Conservation (phyloP, 2,113 vertebrate species). For the Odocoileus virginianus region DNA sequence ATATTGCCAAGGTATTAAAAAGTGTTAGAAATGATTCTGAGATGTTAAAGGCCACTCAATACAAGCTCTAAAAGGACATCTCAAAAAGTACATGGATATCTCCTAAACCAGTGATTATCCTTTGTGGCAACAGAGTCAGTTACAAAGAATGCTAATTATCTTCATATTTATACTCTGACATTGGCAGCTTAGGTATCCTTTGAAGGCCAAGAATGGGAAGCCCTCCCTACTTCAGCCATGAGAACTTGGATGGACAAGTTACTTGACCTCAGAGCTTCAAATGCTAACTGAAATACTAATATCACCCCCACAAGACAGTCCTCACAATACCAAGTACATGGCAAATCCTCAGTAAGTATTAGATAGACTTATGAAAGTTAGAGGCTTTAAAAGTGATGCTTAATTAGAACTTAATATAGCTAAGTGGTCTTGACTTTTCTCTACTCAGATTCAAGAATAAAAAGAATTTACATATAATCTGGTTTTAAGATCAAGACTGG, state of each 20-base stretch:
- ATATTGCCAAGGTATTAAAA: constrained; percentile 41
- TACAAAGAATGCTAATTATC: neutral
- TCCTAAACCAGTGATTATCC: constrained; percentile 18
- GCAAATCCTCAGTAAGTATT: neutral
- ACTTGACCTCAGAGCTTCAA: neutral
- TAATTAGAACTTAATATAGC: neutral
- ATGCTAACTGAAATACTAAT: constrained; percentile 33
- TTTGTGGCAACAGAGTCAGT: neutral
- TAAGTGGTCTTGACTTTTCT: neutral
- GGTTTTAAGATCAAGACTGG: neutral
- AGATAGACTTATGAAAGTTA: neutral
- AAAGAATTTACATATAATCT: constrained; percentile 23
- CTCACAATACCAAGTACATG: neutral
- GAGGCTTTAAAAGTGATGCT: neutral
- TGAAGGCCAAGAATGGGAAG: neutral
- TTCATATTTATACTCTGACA: constrained; percentile 4
- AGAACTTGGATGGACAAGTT: neutral
- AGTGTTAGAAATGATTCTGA: neutral
- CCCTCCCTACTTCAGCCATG: neutral
- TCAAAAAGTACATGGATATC: neutral
- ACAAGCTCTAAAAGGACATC: constrained; percentile 34
- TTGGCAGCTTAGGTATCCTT: neutral
- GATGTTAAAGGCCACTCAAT: constrained; percentile 24
- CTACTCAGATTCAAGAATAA: neutral
- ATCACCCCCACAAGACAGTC: neutral